Percentiles rank a stretch among this genome's conserved stretches.
Conservation (phyloP, 2,888 invertebrate genomes). For the Eupeodes luniger region DNA sequence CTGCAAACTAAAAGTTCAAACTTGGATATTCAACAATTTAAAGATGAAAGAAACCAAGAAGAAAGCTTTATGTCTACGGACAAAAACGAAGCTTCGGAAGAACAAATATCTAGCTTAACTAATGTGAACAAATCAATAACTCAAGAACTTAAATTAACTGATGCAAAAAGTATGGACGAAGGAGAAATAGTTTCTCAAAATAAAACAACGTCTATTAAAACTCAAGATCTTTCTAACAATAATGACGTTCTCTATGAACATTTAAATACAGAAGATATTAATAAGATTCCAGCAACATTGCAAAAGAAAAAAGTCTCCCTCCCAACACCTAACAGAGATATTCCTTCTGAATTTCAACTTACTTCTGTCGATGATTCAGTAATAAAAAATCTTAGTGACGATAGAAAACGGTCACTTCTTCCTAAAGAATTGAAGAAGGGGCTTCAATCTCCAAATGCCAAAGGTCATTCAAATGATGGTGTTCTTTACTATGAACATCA, state of each 20-base stretch:
- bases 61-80: not conserved
- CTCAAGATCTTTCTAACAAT: not conserved
- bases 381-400: constrained; percentile 1
- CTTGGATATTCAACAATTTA: not conserved
- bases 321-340: not conserved
- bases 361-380: not conserved
- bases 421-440: not conserved
- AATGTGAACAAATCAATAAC: not conserved
- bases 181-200: not conserved
- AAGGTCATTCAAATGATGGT: not conserved
- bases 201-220: not conserved
- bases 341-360: not conserved
- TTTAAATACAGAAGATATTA: not conserved
- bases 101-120: not conserved
- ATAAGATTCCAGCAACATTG: not conserved
- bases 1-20: not conserved
- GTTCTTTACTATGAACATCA: constrained; percentile 22
- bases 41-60: not conserved
- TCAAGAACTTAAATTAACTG: not conserved
- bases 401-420: constrained; percentile 11
- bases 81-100: not conserved
- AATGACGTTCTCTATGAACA: too few relatives aligned
- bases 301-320: too few relatives aligned
- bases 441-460: not conserved
- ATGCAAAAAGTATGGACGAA: not conserved